Percentiles rank a stretch among this genome's conserved stretches.
phyloP scores from a whole-genome alignment of 2,888 invertebrate species.

The Axea sp. region DNA sequence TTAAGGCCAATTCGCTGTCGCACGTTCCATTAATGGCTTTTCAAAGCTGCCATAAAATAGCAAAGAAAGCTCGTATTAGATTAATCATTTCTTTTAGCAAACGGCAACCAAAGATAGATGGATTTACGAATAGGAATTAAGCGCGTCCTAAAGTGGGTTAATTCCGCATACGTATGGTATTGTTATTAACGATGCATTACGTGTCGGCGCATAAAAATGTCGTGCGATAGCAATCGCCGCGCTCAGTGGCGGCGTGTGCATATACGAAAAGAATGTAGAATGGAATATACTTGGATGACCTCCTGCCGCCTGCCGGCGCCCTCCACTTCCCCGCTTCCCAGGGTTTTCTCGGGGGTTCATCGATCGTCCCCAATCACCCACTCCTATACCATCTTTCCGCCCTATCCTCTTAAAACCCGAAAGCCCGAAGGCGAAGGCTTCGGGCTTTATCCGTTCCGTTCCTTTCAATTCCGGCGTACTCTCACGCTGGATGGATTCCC shows the following conservation, averaged over 20 bases:
- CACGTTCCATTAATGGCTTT: too few relatives aligned
- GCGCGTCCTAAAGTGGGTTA: slow-evolving; percentile 54
- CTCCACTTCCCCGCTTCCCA: slow-evolving; percentile 63
- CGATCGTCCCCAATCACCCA: slow-evolving; percentile 78
- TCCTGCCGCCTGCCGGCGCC: slow-evolving; percentile 70
- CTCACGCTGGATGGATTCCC: slow-evolving; percentile 54
- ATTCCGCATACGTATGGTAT: slow-evolving; percentile 46
- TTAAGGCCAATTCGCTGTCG: too few relatives aligned
- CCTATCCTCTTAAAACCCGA: slow-evolving; percentile 70
- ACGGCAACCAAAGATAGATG: slow-evolving; percentile 15
- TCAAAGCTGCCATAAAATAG: too few relatives aligned
- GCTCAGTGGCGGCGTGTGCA: slow-evolving; percentile 49
- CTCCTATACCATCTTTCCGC: slow-evolving; percentile 71
- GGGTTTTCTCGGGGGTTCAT: slow-evolving; percentile 76
- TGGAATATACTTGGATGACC: slow-evolving; percentile 71
- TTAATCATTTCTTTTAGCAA: not conserved
- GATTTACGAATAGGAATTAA: slow-evolving; percentile 41
- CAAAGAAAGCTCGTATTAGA: not conserved
- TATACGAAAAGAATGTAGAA: slow-evolving; percentile 63
- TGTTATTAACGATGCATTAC: slow-evolving; percentile 51
- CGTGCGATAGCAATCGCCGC: slow-evolving; percentile 57
- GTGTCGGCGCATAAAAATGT: slow-evolving; percentile 56
- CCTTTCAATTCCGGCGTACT: slow-evolving; percentile 48
- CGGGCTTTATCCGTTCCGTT: slow-evolving; percentile 49
- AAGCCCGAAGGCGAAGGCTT: slow-evolving; percentile 64